A percentile compares a stretch with the other conserved stretches of the same genome.
phyloP scores from a whole-genome alignment of 2,113 vertebrate species.

The Xenopus borealis region DNA sequence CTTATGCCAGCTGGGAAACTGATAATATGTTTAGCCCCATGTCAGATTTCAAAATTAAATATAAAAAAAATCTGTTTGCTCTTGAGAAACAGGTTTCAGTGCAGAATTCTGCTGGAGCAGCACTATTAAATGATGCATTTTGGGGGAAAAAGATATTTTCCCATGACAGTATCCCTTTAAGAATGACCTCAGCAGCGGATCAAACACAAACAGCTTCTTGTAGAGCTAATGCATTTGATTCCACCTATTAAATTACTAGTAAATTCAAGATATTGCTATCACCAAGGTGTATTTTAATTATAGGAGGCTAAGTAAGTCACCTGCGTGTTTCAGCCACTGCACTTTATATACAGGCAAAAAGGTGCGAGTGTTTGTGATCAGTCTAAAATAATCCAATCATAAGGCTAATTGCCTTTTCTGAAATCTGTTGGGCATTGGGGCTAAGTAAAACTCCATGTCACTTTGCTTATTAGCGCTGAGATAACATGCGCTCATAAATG shows the following conservation, averaged over 20 bases:
- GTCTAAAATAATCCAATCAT: constrained; percentile 21
- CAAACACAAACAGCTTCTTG: constrained; percentile 48
- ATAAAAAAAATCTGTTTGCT: no score
- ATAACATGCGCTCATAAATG: constrained; percentile 5
- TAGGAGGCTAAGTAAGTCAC: constrained; percentile 8
- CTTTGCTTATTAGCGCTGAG: constrained; percentile 12
- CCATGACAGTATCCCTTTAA: no score
- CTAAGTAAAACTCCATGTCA: constrained; percentile 33
- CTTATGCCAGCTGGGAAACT: no score
- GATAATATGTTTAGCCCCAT: no score
- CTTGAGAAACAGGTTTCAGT: no score
- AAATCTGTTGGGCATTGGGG: constrained; percentile 26
- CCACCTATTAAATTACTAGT: background rate
- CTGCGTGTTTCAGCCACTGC: constrained; percentile 7
- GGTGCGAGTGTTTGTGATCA: constrained; percentile 5
- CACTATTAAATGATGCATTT: no score
- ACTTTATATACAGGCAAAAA: background rate
- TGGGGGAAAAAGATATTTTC: no score
- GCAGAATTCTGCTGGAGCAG: no score
- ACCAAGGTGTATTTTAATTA: constrained; percentile 18
- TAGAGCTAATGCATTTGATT: constrained; percentile 3
- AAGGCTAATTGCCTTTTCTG: constrained; percentile 26
- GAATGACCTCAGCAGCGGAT: constrained; percentile 39
- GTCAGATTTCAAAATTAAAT: no score
- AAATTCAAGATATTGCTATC: constrained; percentile 5